Evolutionary conservation across 2,113 vertebrate species (phyloP).

Genomic region (Sinosuthora webbiana): DNA sequence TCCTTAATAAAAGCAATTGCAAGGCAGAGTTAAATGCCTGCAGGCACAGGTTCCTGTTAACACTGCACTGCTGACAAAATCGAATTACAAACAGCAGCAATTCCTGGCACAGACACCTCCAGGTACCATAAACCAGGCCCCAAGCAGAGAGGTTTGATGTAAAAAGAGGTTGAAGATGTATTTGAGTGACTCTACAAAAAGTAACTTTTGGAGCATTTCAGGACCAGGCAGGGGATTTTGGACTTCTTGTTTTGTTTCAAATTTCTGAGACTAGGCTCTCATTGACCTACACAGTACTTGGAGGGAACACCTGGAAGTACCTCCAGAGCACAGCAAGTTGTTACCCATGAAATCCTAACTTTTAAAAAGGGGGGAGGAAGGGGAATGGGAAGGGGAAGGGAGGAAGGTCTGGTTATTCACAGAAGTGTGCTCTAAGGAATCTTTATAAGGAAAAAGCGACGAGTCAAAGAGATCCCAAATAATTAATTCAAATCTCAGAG

Average conservation of each 20-base stretch:
- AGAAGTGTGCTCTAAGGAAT: background rate
- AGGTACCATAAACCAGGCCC: background rate
- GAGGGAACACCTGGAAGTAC: background rate
- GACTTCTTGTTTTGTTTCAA: background rate
- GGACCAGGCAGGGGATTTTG: background rate
- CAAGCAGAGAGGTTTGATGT: background rate
- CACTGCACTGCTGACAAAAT: background rate
- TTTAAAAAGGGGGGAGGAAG: background rate
- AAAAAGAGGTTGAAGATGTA: background rate
- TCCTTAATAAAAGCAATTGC: background rate
- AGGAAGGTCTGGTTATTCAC: background rate
- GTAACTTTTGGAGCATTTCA: background rate
- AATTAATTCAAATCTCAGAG: background rate
- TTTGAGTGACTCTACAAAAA: background rate
- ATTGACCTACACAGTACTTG: background rate
- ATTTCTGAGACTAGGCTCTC: background rate
- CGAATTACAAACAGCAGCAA: background rate
- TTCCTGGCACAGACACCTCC: background rate
- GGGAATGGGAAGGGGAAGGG: no score
- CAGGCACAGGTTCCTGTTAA: background rate
- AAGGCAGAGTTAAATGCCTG: background rate
- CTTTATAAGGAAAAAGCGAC: background rate
- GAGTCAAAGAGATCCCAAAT: background rate
- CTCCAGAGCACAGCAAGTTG: background rate
- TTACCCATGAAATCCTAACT: background rate